These are phyloP conservation scores for Pseudonaja textilis DNA, from an alignment of 2,113 vertebrate species.

Conservation along the genomic window DNA sequence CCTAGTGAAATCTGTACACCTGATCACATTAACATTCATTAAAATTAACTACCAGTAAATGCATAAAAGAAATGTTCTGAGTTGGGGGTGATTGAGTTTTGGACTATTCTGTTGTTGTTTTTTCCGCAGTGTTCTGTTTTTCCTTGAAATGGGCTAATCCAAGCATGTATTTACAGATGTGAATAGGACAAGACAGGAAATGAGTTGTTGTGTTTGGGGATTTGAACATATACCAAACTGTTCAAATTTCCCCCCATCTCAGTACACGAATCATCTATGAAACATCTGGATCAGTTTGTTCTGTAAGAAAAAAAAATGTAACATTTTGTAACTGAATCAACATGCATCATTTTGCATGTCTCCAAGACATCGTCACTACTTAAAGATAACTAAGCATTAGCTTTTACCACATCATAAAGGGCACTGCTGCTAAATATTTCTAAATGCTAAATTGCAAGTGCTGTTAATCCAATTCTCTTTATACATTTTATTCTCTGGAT, in stretches of 20 bases:
- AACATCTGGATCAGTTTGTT: neutral
- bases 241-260: neutral
- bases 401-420: neutral
- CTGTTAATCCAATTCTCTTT: neutral
- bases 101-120: neutral
- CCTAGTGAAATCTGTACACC: constrained; percentile 59
- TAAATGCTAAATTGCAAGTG: neutral
- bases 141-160: neutral
- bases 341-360: neutral
- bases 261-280: neutral
- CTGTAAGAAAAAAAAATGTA: neutral
- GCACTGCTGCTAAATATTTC: neutral
- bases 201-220: neutral
- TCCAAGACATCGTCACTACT: neutral
- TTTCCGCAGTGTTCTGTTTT: neutral
- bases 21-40: constrained; percentile 47
- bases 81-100: no score
- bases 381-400: constrained; percentile 35
- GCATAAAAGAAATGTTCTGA: neutral
- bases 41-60: constrained; percentile 37
- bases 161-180: neutral
- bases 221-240: neutral
- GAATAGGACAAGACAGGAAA: neutral
- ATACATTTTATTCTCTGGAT: neutral
- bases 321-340: neutral